Conservation (phyloP, 2,113 vertebrate genomes). For the Forbesichthys agassizii region DNA sequence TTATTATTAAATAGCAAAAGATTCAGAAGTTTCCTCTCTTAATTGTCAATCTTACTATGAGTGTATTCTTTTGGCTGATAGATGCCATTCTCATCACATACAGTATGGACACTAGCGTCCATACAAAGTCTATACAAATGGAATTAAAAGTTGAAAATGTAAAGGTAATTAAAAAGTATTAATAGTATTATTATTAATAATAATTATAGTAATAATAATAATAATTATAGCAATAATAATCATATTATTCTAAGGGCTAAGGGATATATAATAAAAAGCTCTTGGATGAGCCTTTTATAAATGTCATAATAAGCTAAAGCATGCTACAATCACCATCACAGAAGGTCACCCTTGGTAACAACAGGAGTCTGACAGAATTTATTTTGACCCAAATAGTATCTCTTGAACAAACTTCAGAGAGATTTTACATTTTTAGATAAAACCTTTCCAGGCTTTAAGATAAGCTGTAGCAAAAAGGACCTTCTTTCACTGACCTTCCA, state of each 20-base stretch:
- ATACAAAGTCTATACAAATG: no score
- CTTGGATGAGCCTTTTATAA: neutral
- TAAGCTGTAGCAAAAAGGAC: neutral
- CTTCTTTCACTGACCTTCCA: neutral
- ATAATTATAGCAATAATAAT: no score
- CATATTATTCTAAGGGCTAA: no score
- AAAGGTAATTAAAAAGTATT: no score
- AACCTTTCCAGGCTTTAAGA: neutral
- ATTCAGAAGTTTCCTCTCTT: neutral
- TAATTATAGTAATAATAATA: no score
- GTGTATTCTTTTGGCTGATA: no score
- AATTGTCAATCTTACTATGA: neutral
- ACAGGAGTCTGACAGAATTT: neutral
- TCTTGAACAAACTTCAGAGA: constrained; percentile 15
- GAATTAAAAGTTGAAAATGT: no score
- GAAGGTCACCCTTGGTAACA: constrained; percentile 9
- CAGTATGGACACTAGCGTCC: no score
- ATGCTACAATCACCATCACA: neutral
- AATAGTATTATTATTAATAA: no score
- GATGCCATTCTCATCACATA: no score
- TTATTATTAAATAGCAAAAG: neutral
- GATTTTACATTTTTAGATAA: constrained; percentile 6
- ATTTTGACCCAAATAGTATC: no score
- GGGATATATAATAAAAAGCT: no score
- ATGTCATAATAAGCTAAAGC: neutral